These are phyloP conservation scores for Drosophila sulfurigaster DNA, from an alignment of 1,140 invertebrate species.

Conservation along the genomic window DNA sequence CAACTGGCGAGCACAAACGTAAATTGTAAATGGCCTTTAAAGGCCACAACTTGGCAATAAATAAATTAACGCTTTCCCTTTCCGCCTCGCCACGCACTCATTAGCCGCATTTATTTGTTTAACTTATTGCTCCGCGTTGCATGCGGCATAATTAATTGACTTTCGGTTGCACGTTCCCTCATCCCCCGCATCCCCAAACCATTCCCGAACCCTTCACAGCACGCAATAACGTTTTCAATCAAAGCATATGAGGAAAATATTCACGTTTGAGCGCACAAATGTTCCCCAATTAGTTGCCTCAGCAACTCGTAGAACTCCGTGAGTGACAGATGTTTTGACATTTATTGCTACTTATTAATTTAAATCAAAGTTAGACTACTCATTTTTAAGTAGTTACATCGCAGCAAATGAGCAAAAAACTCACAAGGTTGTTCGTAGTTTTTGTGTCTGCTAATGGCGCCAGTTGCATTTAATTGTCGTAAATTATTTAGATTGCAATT, in stretches of 20 bases:
- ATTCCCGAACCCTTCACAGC: conserved; percentile 1
- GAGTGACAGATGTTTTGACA: conserved; percentile 15
- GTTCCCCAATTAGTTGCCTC: conserved; percentile 16
- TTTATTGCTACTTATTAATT: conserved; percentile 40
- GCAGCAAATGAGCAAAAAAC: neutral
- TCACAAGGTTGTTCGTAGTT: neutral
- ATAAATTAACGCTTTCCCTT: conserved; percentile 61
- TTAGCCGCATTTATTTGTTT: conserved; percentile 65
- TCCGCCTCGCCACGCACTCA: conserved; percentile 41
- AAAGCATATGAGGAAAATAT: conserved; percentile 5
- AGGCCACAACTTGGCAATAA: conserved; percentile 40
- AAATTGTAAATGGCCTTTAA: conserved; percentile 30
- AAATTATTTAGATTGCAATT: conserved; percentile 1
- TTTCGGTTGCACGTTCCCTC: neutral
- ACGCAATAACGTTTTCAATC: conserved; percentile 1
- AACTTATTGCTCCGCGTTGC: conserved; percentile 50
- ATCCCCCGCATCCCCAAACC: neutral
- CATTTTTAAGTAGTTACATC: neutral
- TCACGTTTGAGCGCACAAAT: conserved; percentile 12
- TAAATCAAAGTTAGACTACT: neutral
- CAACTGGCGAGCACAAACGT: neutral
- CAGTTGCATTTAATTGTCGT: conserved; percentile 22
- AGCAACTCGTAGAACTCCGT: neutral
- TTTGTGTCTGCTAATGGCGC: neutral
- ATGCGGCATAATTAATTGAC: conserved; percentile 49